Evolutionary conservation across 2,888 invertebrate genomes (phyloP), one percentile per base, ranked within the genome.

Genomic region (Drosophila kokeensis): DNA sequence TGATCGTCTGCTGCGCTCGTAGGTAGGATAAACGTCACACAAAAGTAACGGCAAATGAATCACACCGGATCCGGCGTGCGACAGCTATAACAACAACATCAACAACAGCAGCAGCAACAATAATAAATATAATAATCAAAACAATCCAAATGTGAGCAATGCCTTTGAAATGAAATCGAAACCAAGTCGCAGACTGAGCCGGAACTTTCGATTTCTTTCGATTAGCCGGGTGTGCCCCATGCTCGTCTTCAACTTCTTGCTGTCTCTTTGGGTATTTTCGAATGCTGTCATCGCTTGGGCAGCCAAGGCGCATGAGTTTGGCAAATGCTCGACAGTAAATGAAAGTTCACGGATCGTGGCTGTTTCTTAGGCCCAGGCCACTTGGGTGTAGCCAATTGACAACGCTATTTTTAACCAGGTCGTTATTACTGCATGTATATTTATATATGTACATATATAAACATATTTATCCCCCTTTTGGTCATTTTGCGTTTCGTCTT

Each of bases 181-280:
- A 80, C 84, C 80, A 63, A 63, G 42, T 49, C 62, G 38, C 68
- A 58, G 61, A 58, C 62, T 57, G 38, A 81, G 67, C 71, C 87
- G 87, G 83, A 88, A 87, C 87, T 87, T 87, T 90, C 87, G 87
- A 88, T 87, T 87, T 87, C 90, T 80, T 87, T 87, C 77, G 88
- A 83, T 73, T 68, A 58, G 77, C 48, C 84, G 79, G 82, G 82
- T 71, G 82, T 69, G 84, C 68, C 78, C 53, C 65, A 65, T 59
- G 59, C 53, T 63, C 63, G 64, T 61, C 67, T 40, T 38, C 42
- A 30, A 21, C 57, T 42, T 24, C 57, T 57, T n/a, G 27, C n/a
- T 50, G 27, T 29, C 18, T 50, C 50, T 69, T 60, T 72, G 70
- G 63, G 55, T 72, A 54, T 58, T 79, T 60, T 60, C 62, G 67